Base-by-base conservation (phyloP, 2,797 vertebrate genomes). In the Pelobates cultripes region DNA sequence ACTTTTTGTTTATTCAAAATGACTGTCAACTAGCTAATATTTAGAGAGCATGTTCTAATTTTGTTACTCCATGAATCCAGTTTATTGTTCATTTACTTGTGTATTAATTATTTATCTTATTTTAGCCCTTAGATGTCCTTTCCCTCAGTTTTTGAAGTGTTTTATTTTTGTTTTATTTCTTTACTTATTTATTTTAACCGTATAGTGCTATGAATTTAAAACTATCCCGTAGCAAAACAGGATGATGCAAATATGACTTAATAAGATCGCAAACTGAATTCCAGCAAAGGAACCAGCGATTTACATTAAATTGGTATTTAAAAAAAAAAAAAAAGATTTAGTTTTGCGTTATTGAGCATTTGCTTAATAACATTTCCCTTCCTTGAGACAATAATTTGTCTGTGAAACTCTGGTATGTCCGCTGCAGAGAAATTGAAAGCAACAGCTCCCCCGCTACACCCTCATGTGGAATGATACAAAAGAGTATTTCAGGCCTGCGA, bases 331-430 rank as follows among this genome's bases (percentile, higher is more conserved):
- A 28, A 28, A 94, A 90, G 90, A 94, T 94, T 94, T 94, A 92
- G 92, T 94, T 72, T 94, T 92, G 92, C 93, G 93, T 94, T 93
- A 95, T 93, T 93, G 93, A 94, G 91, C 92, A 94, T 95, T 94
- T 94, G 93, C 93, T 94, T 94, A 95, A 95, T 94, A 93, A 94
- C 92, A 92, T 95, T 95, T 94, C 2, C 86, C 89, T 91, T 89
- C 86, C 92, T 87, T 89, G 91, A 93, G 92, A 87, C 91, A 94
- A 93, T 94, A 94, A 94, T 93, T 92, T 89, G 85, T 86, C 91
- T 85, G 92, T 86, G 91, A 91, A 89, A 90, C 88, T 89, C 89
- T 43, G 90, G 86, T 91, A 84, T 86, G 88, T 93, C 91, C 88
- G 88, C 87, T 9, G 86, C 64, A 85, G 92, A 93, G 86, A 94